Base-by-base conservation (phyloP, 2,113 vertebrate genomes). In the Perca fluviatilis region DNA sequence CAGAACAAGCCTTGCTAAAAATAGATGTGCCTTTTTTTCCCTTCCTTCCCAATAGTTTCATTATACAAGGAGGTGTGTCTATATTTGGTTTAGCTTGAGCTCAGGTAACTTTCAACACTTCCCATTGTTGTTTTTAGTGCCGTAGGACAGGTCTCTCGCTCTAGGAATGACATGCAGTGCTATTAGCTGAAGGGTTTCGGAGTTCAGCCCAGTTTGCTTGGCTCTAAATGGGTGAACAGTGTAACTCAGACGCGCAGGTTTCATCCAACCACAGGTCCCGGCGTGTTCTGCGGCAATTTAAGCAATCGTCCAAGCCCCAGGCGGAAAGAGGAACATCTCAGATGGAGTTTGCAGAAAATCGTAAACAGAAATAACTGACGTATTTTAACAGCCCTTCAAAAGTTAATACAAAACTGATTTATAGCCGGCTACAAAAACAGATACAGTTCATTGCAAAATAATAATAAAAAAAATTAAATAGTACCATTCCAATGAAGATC, bases 1-100 rank as follows among this genome's bases (percentile, higher is more conserved):
- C 83, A 6, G 14, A 76, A 93, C 94, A 92, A 76, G 95, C 51
- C 79, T 4, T 0, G 4, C 86, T 93, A 92, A 81, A 93, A 94
- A 94, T 95, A 94, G 93, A 79, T 25, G 49, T 33, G 13, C 21
- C 10, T 58, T 77, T 40, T 60, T 40, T 60, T 71, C 46, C 15
- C 54, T 79, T 77, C 56, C 74, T 74, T 72, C 30, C 72, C 77
- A 69, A 75, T 33, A 61, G 64, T n/a, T 82, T 75, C 68, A 77
- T 88, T 77, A 80, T 73, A 63, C 7, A 51, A 36, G 57, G 65
- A 80, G 85, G 92, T 73, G 92, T 91, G 92, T 84, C 89, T 88
- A 68, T 87, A 87, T 93, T 89, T 89, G 90, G 81, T 77, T 88
- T 82, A 77, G 82, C 77, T 84, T 54, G 7, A 49, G 64, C 70